A percentile compares a stretch with the other conserved stretches of the same genome.
These are phyloP conservation scores for Atherinomorus stipes DNA, from an alignment of 2,113 vertebrate genomes.

Conservation along the genomic window DNA sequence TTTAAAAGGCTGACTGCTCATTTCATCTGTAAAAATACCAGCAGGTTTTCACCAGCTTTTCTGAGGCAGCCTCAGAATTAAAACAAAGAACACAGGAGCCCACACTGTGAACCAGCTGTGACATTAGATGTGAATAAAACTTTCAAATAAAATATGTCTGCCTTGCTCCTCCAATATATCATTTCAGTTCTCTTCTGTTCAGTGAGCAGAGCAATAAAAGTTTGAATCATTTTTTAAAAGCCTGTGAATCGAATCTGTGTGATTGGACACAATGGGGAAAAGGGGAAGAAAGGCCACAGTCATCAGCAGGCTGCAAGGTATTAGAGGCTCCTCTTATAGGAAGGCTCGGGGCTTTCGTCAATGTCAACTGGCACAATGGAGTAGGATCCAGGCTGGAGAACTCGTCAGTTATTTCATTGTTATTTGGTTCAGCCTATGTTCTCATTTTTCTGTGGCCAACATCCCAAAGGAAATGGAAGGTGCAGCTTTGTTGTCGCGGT, in stretches of 20 bases:
- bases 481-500: slow-evolving; percentile 25
- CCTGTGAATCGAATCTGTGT: slow-evolving; percentile 76
- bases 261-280: slow-evolving; percentile 74
- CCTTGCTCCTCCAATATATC: slow-evolving; percentile 69
- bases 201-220: slow-evolving; percentile 71
- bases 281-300: slow-evolving; percentile 76
- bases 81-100: slow-evolving; percentile 39
- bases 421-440: slow-evolving; percentile 54
- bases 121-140: slow-evolving; percentile 66
- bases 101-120: slow-evolving; percentile 33
- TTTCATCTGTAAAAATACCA: slow-evolving; percentile 18
- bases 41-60: slow-evolving; percentile 24
- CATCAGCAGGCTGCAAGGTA: slow-evolving; percentile 81
- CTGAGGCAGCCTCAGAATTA: slow-evolving; percentile 30
- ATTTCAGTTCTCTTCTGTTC: slow-evolving; percentile 61
- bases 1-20: slow-evolving; percentile 6
- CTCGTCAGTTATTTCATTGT: slow-evolving; percentile 53
- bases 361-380: slow-evolving; percentile 72
- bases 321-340: slow-evolving; percentile 74
- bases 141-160: slow-evolving; percentile 72
- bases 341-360: slow-evolving; percentile 74
- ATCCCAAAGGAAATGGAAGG: slow-evolving; percentile 43
- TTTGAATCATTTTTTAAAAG: slow-evolving; percentile 75
- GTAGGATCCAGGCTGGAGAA: slow-evolving; percentile 38
- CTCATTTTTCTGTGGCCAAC: slow-evolving; percentile 37